phyloP scores from a whole-genome alignment of 1,140 invertebrate species.

The Matsumurasca onukii region DNA sequence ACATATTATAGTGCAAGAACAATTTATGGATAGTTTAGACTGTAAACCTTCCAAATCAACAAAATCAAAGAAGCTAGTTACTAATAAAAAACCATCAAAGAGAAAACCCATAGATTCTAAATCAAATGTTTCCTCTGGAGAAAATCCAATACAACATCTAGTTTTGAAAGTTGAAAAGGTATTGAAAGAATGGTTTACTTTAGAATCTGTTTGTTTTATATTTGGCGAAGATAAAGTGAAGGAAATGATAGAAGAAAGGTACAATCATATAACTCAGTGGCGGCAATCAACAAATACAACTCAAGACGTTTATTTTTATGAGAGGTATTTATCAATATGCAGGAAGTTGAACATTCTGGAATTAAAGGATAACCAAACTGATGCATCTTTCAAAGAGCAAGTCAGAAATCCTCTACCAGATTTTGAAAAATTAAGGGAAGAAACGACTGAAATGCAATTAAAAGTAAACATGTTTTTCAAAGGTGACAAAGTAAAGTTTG shows the following conservation, averaged over 20 bases:
- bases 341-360: constrained; percentile 47
- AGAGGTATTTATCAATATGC: constrained; percentile 56
- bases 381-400: constrained; percentile 43
- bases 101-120: background rate
- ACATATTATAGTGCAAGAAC: background rate
- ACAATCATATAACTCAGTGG: constrained; percentile 10
- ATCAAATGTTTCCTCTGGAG: background rate
- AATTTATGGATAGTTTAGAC: background rate
- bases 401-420: constrained; percentile 54
- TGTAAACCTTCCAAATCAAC: too few species aligned
- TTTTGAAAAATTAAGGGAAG: constrained; percentile 56
- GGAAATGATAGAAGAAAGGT: constrained; percentile 56
- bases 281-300: background rate
- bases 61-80: too few species aligned
- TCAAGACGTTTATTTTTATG: constrained; percentile 37
- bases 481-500: constrained; percentile 42
- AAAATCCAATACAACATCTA: background rate
- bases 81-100: background rate
- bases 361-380: constrained; percentile 27
- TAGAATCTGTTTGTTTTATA: constrained; percentile 57
- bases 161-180: constrained; percentile 52
- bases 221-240: constrained; percentile 58
- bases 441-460: constrained; percentile 54
- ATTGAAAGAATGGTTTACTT: constrained; percentile 58
- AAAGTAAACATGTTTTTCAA: constrained; percentile 58